Percentiles rank a stretch among this genome's conserved stretches.
Conservation (phyloP, 1,140 invertebrate species). For the Caenorhabditis brenneri region DNA sequence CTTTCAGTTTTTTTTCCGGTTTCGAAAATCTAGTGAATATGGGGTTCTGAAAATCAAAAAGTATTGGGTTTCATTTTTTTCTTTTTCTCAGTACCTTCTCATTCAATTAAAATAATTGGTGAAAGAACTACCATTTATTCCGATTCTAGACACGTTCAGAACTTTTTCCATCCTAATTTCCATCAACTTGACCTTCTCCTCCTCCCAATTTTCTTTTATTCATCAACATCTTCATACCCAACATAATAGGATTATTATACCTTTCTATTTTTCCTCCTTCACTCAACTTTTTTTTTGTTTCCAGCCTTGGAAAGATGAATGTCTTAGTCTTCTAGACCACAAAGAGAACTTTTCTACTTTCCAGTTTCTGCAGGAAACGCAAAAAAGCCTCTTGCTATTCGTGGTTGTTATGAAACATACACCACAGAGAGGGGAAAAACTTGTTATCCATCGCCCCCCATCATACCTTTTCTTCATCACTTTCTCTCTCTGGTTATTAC, state of each 20-base stretch:
- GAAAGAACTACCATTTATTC: not conserved
- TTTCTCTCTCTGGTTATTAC: constrained; percentile 24
- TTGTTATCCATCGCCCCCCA: constrained; percentile 21
- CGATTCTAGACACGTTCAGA: not conserved
- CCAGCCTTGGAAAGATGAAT: constrained; percentile 8
- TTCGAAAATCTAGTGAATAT: too few relatives aligned
- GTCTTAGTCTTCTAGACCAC: not conserved
- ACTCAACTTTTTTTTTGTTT: not conserved
- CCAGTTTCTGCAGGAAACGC: constrained; percentile 27
- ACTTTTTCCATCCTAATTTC: not conserved
- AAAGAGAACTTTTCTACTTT: not conserved
- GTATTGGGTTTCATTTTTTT: too few relatives aligned
- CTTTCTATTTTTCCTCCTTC: not conserved
- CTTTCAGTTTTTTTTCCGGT: not conserved
- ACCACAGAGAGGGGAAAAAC: constrained; percentile 16
- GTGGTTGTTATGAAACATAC: constrained; percentile 39
- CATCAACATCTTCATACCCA: not conserved
- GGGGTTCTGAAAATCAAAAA: too few relatives aligned
- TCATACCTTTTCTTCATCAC: constrained; percentile 31
- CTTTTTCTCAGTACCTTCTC: too few relatives aligned
- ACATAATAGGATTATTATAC: constrained; percentile 34
- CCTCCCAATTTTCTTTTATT: not conserved
- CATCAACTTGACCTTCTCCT: constrained; percentile 23
- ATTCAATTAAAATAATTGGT: too few relatives aligned
- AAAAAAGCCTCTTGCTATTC: not conserved